Percentiles rank a stretch among this genome's conserved stretches.
These are phyloP conservation scores for Megastigmus dorsalis DNA, from an alignment of 2,888 invertebrate genomes.

Conservation along the genomic window DNA sequence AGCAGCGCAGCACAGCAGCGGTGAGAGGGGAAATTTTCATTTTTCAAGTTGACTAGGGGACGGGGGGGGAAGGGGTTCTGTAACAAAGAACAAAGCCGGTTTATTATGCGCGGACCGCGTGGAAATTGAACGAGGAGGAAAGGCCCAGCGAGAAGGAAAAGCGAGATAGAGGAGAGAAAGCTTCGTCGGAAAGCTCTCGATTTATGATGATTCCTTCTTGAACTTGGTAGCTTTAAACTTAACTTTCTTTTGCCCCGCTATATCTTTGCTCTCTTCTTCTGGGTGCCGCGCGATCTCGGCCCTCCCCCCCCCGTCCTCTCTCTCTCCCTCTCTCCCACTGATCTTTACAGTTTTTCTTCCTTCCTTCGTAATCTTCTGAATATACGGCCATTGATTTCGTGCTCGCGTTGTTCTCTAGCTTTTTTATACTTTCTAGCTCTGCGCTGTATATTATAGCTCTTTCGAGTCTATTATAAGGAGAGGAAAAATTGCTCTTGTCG, in stretches of 20 bases:
- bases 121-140: slow-evolving; percentile 59
- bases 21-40: slow-evolving; percentile 4
- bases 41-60: not conserved
- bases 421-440: too few species aligned
- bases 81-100: slow-evolving; percentile 59
- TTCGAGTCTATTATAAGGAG: not conserved
- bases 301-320: slow-evolving; percentile 19
- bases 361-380: slow-evolving; percentile 31
- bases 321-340: slow-evolving; percentile 12
- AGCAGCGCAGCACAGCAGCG: slow-evolving; percentile 25
- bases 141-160: slow-evolving; percentile 38
- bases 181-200: slow-evolving; percentile 56
- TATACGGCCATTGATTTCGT: slow-evolving; percentile 33
- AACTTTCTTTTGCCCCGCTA: slow-evolving; percentile 43
- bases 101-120: slow-evolving; percentile 61
- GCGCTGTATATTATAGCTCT: too few species aligned
- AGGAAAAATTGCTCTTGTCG: not conserved
- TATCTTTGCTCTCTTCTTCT: slow-evolving; percentile 16
- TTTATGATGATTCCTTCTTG: slow-evolving; percentile 59
- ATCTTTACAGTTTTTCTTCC: slow-evolving; percentile 9
- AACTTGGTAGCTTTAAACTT: slow-evolving; percentile 55
- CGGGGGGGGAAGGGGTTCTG: not conserved
- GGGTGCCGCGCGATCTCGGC: too few species aligned
- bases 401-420: not conserved
- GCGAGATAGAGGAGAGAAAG: slow-evolving; percentile 40